Conservation (phyloP, 2,113 vertebrate genomes). For the Stigmatopora argus region DNA sequence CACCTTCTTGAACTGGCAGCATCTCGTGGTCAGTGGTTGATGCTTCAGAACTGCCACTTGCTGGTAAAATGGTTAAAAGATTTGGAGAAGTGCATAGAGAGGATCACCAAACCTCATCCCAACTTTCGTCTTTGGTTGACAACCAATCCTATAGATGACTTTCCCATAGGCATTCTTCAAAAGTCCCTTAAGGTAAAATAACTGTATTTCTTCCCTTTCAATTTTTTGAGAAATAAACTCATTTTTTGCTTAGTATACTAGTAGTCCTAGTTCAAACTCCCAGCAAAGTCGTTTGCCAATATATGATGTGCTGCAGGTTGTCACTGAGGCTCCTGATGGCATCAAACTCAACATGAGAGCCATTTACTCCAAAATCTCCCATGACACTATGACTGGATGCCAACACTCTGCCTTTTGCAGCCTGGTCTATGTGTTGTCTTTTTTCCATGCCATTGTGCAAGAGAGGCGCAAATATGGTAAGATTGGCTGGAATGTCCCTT, state of each 20-base stretch:
- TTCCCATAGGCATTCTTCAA: conserved; percentile 91
- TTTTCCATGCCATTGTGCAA: conserved; percentile 96
- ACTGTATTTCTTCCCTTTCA: conserved; percentile 37
- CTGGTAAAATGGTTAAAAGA: conserved; percentile 86
- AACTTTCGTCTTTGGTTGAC: conserved; percentile 96
- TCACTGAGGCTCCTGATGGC: conserved; percentile 90
- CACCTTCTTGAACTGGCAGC: conserved; percentile 79
- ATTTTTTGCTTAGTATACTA: too few relatives aligned
- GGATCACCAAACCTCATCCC: conserved; percentile 77
- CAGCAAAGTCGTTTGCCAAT: too few relatives aligned
- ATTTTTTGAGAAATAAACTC: neutral
- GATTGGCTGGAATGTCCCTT: conserved; percentile 90
- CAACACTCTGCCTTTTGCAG: conserved; percentile 81
- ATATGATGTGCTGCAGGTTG: conserved; percentile 73
- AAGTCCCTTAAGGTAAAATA: conserved; percentile 85
- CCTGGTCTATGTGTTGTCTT: conserved; percentile 85
- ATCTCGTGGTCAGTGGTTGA: conserved; percentile 84
- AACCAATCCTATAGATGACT: conserved; percentile 85
- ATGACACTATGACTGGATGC: conserved; percentile 72
- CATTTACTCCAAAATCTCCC: conserved; percentile 86
- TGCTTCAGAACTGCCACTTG: conserved; percentile 96
- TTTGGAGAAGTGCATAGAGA: conserved; percentile 87
- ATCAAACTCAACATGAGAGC: conserved; percentile 92
- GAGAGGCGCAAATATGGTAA: conserved; percentile 95
- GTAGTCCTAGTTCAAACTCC: too few relatives aligned